Conservation (phyloP, 2,113 vertebrate species). For the Stigmatopora nigra region DNA sequence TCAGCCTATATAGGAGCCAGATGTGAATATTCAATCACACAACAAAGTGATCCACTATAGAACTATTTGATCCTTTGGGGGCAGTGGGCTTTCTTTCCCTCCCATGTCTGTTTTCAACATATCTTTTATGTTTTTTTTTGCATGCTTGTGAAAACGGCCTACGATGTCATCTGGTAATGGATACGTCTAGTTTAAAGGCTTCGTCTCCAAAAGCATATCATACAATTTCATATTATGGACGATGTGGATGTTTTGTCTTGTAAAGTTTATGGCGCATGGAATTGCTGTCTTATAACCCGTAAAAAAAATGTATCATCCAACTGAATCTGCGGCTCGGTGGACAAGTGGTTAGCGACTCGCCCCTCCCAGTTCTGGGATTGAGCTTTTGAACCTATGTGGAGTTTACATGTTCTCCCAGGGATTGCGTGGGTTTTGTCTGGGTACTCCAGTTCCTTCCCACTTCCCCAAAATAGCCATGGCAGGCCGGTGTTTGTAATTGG, state of each 20-base stretch:
- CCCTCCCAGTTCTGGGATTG: too few relatives aligned
- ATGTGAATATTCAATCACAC: slow-evolving; percentile 43
- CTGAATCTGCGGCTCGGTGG: background rate
- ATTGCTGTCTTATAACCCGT: too few relatives aligned
- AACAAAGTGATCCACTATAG: slow-evolving; percentile 29
- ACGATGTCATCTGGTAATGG: background rate
- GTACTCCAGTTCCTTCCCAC: too few relatives aligned
- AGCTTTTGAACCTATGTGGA: too few relatives aligned
- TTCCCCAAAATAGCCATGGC: too few relatives aligned
- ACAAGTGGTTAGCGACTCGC: too few relatives aligned
- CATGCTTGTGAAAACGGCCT: background rate
- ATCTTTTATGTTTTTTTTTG: background rate
- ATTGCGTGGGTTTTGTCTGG: too few relatives aligned
- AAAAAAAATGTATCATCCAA: background rate
- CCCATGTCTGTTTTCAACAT: slow-evolving; percentile 4
- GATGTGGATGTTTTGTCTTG: background rate
- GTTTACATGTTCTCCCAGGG: too few relatives aligned
- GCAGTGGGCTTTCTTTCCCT: background rate
- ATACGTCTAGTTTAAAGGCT: too few relatives aligned
- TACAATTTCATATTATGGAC: background rate
- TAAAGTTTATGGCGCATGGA: background rate
- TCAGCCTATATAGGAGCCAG: slow-evolving; percentile 44
- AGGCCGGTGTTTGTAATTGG: too few relatives aligned
- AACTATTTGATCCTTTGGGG: slow-evolving; percentile 15
- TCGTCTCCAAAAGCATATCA: background rate